Percentiles rank a stretch among this genome's conserved stretches.
phyloP scores from a whole-genome alignment of 2,888 invertebrate species.

The Cataglyphis cursor region DNA sequence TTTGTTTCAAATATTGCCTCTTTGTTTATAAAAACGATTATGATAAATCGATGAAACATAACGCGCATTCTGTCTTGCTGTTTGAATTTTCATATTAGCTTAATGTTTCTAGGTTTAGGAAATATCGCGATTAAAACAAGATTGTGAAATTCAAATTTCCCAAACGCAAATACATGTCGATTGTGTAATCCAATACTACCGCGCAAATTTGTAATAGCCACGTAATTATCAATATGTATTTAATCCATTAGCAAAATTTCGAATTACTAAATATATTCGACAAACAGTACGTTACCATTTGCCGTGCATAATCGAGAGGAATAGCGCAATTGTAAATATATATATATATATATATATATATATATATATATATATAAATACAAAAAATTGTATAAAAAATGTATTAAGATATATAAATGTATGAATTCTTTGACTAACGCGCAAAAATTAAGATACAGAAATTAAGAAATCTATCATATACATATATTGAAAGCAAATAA shows the following conservation, averaged over 20 bases:
- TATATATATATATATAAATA: not conserved
- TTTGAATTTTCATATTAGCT: conserved; percentile 42
- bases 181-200: conserved; percentile 11
- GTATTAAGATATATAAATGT: not conserved
- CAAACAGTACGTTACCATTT: conserved; percentile 33
- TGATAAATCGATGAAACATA: not conserved
- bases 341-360: not conserved
- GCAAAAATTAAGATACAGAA: not conserved
- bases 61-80: conserved; percentile 2
- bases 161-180: conserved; percentile 44
- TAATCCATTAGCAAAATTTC: conserved; percentile 59
- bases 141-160: conserved; percentile 39
- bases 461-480: not conserved
- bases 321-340: conserved; percentile 24
- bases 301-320: conserved; percentile 38
- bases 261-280: conserved; percentile 42
- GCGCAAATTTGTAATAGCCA: conserved; percentile 44
- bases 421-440: not conserved
- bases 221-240: conserved; percentile 59
- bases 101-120: conserved; percentile 27
- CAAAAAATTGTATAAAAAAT: not conserved
- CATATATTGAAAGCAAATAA: not conserved
- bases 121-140: conserved; percentile 46
- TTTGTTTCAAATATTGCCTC: not conserved
- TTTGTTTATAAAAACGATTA: not conserved